Percentiles rank a stretch among this genome's conserved stretches.
Conservation (phyloP, 1,140 invertebrate species). For the Heliconius hewitsoni region DNA sequence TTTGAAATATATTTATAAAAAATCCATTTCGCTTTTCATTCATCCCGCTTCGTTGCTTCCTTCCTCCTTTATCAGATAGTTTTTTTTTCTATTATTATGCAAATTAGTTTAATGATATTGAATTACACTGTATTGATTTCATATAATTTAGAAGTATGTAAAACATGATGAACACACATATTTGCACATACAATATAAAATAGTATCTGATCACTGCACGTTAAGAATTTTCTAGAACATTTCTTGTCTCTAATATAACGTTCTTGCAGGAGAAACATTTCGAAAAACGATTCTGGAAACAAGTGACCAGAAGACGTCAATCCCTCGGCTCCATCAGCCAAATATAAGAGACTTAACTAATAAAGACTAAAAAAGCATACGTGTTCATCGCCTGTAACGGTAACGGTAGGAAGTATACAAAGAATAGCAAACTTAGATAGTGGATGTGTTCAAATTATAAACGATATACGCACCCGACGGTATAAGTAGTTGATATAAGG, state of each 20-base stretch:
- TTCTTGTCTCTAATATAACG: constrained; percentile 28
- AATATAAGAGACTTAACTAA: constrained; percentile 56
- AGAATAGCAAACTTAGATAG: constrained; percentile 39
- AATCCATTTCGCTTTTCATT: constrained; percentile 73
- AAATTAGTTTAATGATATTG: constrained; percentile 21
- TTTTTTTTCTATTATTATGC: constrained; percentile 4
- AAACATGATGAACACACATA: constrained; percentile 11
- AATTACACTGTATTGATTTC: neutral
- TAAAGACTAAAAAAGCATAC: constrained; percentile 33
- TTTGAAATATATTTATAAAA: constrained; percentile 78
- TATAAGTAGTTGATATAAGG: neutral
- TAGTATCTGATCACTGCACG: constrained; percentile 9
- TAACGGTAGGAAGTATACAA: constrained; percentile 31
- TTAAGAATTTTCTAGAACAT: constrained; percentile 8
- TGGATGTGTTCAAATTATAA: constrained; percentile 37
- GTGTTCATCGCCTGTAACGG: constrained; percentile 40
- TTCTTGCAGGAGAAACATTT: constrained; percentile 77
- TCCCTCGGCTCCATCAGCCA: constrained; percentile 75
- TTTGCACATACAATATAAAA: neutral
- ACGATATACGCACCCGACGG: constrained; percentile 23
- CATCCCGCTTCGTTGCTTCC: constrained; percentile 61
- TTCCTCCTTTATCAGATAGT: constrained; percentile 40
- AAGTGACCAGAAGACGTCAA: constrained; percentile 75
- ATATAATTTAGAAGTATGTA: neutral
- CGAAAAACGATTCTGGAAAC: constrained; percentile 79